Evolutionary conservation across 2,888 invertebrate genomes (phyloP), one percentile per base, ranked within the genome.

Genomic region (Lucinisca nassula): DNA sequence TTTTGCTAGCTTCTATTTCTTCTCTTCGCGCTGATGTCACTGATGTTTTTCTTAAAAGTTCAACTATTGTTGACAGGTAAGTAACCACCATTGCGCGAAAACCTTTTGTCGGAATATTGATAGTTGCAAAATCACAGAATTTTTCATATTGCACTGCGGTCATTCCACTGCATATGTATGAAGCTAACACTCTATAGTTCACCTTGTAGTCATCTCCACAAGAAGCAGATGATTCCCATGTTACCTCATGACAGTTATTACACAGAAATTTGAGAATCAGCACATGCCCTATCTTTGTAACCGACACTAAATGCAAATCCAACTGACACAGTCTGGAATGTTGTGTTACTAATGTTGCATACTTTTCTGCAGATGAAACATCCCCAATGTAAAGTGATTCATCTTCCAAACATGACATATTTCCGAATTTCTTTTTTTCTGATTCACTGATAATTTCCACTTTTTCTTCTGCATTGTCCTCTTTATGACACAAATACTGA

Each of bases 261-360:
- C 82, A 82, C n/a, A 17, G 0, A 35, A n/a, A 77, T 40, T 61
- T 75, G 27, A 32, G 10, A 21, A 67, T 75, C 10, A 37, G n/a
- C 0, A 82, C 82, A 82, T 82, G 82, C n/a, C 75, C 49, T n/a
- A 24, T 24, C n/a, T n/a, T n/a, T n/a, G n/a, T n/a, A n/a, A n/a
- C n/a, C n/a, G n/a, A n/a, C 2, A 38, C 17, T 37, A 72, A 10
- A 4, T 37, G 37, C 2, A 72, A 30, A 14, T 61, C 61, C 30
- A 4, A n/a, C 2, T 24, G 61, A 61, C 61, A 27, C 8, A 30
- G 61, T 61, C 61, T 61, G 4, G 27, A 24, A 27, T 61, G 61
- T 8, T 61, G 6, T 27, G 27, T 61, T 61, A 61, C 24, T 24
- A 61, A 2, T 10, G 61, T 27, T 27, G 24, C 61, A 27, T 27